These are phyloP conservation scores for Chaetorhynchus papuensis DNA, from an alignment of 2,113 vertebrate genomes.

Conservation along the genomic window DNA sequence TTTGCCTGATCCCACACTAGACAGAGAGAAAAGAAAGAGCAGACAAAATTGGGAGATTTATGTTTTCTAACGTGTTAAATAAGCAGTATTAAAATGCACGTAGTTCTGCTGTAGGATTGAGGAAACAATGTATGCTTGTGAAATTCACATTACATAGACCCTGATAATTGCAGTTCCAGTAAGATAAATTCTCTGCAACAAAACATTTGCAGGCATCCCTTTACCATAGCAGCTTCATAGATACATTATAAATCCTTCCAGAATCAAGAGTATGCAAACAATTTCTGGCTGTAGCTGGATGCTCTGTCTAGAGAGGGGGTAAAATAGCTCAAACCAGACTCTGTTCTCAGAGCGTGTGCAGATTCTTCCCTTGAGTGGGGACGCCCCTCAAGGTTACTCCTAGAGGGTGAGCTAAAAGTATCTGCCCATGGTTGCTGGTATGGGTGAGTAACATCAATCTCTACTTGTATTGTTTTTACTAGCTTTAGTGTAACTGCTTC, in stretches of 20 bases:
- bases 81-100: background rate
- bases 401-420: background rate
- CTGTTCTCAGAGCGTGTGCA: background rate
- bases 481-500: background rate
- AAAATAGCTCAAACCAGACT: background rate
- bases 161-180: background rate
- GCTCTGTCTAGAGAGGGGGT: background rate
- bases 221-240: background rate
- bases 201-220: background rate
- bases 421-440: background rate
- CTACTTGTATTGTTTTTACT: background rate
- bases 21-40: background rate
- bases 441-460: background rate
- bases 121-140: background rate
- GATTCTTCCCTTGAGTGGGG: background rate
- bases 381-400: background rate
- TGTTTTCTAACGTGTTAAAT: background rate
- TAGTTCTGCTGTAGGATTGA: background rate
- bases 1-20: constrained; percentile 97
- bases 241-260: background rate
- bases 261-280: background rate
- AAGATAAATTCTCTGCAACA: background rate
- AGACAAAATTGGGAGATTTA: background rate
- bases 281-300: background rate
- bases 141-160: background rate